Percentiles rank a stretch among this genome's conserved stretches.
These are phyloP conservation scores for Trachymyrmex cornetzi DNA, from an alignment of 1,140 invertebrate genomes.

Conservation along the genomic window DNA sequence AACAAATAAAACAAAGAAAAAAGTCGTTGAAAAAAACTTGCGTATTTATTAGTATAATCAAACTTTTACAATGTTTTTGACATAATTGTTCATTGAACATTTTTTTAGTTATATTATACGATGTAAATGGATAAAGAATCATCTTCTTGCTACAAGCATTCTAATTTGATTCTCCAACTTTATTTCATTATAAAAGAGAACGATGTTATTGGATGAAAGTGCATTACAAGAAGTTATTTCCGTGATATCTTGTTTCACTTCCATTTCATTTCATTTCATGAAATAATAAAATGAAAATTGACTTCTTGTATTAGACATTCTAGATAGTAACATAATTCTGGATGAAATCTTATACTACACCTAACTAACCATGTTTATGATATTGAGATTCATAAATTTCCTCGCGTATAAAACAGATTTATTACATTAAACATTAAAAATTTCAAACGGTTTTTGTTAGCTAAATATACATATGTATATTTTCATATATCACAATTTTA, in stretches of 20 bases:
- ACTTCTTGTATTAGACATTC: no score
- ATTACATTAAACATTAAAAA: no score
- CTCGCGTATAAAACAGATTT: neutral
- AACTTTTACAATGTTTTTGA: neutral
- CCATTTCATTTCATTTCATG: neutral
- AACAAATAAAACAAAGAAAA: neutral
- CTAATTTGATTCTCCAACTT: constrained; percentile 23
- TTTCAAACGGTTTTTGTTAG: no score
- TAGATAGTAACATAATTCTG: neutral
- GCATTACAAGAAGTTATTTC: constrained; percentile 4
- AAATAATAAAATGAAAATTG: constrained; percentile 1
- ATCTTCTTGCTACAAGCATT: constrained; percentile 15
- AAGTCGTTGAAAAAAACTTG: neutral
- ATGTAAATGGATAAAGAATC: constrained; percentile 3
- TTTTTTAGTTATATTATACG: neutral
- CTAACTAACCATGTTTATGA: neutral
- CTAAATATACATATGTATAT: neutral
- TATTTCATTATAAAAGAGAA: constrained; percentile 7
- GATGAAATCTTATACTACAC: neutral
- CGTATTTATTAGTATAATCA: neutral
- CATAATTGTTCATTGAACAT: neutral
- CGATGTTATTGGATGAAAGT: constrained; percentile 24
- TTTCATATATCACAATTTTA: neutral
- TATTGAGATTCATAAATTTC: neutral
- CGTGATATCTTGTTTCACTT: neutral